These are phyloP conservation scores for Mycalesis mineus DNA, from an alignment of 2,888 invertebrate species.

Conservation along the genomic window DNA sequence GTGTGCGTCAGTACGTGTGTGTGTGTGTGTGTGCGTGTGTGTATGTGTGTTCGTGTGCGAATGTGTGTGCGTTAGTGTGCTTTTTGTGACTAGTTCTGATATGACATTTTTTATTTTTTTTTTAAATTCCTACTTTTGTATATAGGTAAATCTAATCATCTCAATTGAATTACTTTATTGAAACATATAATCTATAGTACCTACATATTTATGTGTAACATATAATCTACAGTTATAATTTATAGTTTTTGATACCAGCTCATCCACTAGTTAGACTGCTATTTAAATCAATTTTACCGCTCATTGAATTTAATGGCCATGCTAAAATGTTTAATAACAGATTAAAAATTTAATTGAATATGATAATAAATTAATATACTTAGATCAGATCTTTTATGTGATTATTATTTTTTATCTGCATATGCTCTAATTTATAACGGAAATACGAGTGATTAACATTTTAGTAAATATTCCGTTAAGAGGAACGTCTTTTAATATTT, in stretches of 20 bases:
- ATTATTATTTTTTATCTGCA: neutral
- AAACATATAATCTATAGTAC: no score
- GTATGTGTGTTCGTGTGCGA: no score
- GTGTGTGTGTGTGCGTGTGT: no score
- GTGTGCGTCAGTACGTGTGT: no score
- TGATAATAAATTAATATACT: slow-evolving; percentile 14
- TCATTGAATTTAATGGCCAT: slow-evolving; percentile 23
- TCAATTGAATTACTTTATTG: no score
- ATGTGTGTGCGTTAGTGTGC: no score
- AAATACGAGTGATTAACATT: neutral
- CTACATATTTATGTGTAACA: neutral
- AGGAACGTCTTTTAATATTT: neutral
- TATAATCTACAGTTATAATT: slow-evolving; percentile 14
- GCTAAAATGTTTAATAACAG: slow-evolving; percentile 11
- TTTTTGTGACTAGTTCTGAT: no score
- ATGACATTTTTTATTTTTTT: no score
- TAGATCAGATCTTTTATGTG: slow-evolving; percentile 2
- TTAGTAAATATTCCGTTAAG: neutral
- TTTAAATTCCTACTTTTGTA: no score
- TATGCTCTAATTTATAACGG: neutral
- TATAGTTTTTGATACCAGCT: slow-evolving; percentile 10
- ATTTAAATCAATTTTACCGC: slow-evolving; percentile 19
- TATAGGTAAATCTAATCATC: no score
- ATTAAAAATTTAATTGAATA: slow-evolving; percentile 17
- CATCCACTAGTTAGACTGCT: slow-evolving; percentile 14